phyloP scores from a whole-genome alignment of 1,140 invertebrate genomes.

The Neodiprion pinetum region DNA sequence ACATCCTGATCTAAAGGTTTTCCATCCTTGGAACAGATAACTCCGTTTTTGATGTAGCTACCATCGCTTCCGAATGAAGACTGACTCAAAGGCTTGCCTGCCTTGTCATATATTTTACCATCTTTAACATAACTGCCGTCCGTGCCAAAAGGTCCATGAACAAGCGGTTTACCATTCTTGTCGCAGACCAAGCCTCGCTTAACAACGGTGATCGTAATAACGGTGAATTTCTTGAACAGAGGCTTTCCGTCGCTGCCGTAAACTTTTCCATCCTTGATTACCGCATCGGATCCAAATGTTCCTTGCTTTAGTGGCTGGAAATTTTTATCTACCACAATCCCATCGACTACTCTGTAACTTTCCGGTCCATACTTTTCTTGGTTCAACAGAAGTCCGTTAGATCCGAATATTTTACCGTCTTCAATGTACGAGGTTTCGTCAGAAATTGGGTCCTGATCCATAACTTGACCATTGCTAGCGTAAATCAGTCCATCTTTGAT shows the following conservation, averaged over 20 bases:
- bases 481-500: slow-evolving; percentile 52
- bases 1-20: background rate
- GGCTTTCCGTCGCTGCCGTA: slow-evolving; percentile 11
- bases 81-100: slow-evolving; percentile 1
- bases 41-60: slow-evolving; percentile 5
- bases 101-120: slow-evolving; percentile 8
- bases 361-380: slow-evolving; percentile 12
- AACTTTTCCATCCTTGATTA: slow-evolving; percentile 11
- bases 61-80: slow-evolving; percentile 40
- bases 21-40: slow-evolving; percentile 12
- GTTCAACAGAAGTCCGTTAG: slow-evolving; percentile 8
- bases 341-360: background rate
- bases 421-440: slow-evolving; percentile 12
- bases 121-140: slow-evolving; percentile 7
- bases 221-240: slow-evolving; percentile 11
- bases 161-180: slow-evolving; percentile 12
- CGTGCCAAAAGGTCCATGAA: slow-evolving; percentile 1
- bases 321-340: background rate
- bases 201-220: slow-evolving; percentile 1
- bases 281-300: background rate
- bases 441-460: slow-evolving; percentile 35
- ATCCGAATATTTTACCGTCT: slow-evolving; percentile 5
- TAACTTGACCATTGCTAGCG: slow-evolving; percentile 35
- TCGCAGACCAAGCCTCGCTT: slow-evolving; percentile 10
- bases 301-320: slow-evolving; percentile 8